A percentile compares a stretch with the other conserved stretches of the same genome.
Evolutionary conservation across 2,888 invertebrate species (phyloP).

Genomic region (Pantelozetes paolii): DNA sequence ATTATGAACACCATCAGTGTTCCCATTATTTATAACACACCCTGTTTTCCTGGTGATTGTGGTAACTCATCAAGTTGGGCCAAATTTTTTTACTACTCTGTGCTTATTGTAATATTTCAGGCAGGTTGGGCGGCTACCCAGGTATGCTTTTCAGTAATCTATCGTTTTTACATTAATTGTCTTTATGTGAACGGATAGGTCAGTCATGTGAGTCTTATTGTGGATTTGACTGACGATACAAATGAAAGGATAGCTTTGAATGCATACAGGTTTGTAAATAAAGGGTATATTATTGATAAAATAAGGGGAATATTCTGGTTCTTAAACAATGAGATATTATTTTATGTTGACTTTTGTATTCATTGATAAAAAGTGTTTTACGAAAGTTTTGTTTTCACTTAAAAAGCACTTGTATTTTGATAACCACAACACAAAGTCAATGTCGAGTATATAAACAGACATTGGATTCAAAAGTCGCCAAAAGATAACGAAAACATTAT

Average conservation of each 20-base stretch:
- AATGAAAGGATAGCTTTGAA: slow-evolving; percentile 55
- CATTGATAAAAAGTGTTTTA: no score
- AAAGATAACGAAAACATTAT: no score
- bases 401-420: no score
- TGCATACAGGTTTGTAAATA: slow-evolving; percentile 52
- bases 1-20: slow-evolving; percentile 54
- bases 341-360: no score
- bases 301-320: no score
- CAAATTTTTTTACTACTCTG: slow-evolving; percentile 55
- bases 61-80: slow-evolving; percentile 49
- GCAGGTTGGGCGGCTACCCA: slow-evolving; percentile 60
- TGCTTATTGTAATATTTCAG: slow-evolving; percentile 58
- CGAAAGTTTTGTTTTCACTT: no score
- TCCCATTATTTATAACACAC: slow-evolving; percentile 55
- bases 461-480: no score
- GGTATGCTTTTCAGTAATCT: slow-evolving; percentile 49
- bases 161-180: not conserved
- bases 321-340: no score
- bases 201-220: slow-evolving; percentile 57
- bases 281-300: no score
- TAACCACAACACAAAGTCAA: no score
- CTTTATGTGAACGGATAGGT: not conserved
- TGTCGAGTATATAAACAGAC: no score
- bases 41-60: slow-evolving; percentile 51
- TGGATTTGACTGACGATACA: slow-evolving; percentile 54